Evolutionary conservation across 2,888 invertebrate species (phyloP), one percentile per base, ranked within the genome.

Genomic region (Smittia aterrima): DNA sequence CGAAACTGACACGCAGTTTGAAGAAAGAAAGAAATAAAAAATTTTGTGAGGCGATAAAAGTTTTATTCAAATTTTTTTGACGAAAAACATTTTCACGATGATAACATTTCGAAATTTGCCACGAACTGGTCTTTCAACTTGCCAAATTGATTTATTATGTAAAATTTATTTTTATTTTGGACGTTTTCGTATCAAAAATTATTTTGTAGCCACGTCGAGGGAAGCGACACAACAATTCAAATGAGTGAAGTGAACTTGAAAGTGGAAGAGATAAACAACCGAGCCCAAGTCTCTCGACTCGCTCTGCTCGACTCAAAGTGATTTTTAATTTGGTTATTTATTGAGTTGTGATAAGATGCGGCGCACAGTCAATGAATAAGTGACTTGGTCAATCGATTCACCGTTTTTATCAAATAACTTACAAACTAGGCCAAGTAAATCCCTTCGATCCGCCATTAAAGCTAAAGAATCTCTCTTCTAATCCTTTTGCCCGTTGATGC

Each of bases 101-200:
- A 38, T 38, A 71, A 47, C 47, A 47, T 7, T n/a, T 16, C 38
- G 38, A 64, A 70, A 54, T 38, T 71, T 54, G 68, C 68, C 68
- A 68, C 22, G 47, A 47, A 27, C 71, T 32, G 71, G 54, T 58
- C 13, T 58, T 54, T 71, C 71, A 58, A 58, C 71, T 71, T 58
- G 16, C 24, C 25, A 71, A 71, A 71, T 71, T 71, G 71, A 71
- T 71, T 71, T 71, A 71, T 71, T 71, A 71, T 71, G 71, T 71
- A 71, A 71, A 71, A n/a, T n/a, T 71, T 54, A 71, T 71, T 71
- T 71, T 71, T n/a, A n/a, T 53, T 24, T 47, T 54, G 47, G 24
- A 25, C 22, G 68, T 32, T 20, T 68, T 47, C 47, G 24, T 68
- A 68, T 68, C 68, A 68, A 68, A 24, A 24, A n/a, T 47, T 68